Base-by-base conservation (phyloP, 2,797 vertebrate species). In the Enteromius mattozi region DNA sequence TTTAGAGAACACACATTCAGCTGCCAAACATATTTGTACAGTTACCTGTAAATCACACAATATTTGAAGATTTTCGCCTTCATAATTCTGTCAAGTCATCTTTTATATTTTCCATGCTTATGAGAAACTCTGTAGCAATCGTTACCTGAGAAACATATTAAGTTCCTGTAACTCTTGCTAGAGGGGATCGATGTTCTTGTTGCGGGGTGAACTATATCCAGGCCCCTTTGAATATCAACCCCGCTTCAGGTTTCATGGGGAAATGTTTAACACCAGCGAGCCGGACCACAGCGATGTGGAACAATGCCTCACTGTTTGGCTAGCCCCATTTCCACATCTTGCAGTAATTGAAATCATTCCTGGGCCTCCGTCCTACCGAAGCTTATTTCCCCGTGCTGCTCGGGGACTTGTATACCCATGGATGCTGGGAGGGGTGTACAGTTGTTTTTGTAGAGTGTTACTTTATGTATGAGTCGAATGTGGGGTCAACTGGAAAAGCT, bases 331-430 rank as follows among this genome's bases (percentile, higher is more conserved):
- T 87, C 80, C 81, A 89, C 88, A 88, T 87, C 89, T 89, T 85
- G 88, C 74, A 89, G 85, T 89, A 80, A 90, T 91, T 88, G 79
- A 87, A 89, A 82, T 86, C 56, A 82, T 81, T 87, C 79, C 80
- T 78, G 75, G 86, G 85, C 85, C 85, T 91, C 84, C 30, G 30
- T 79, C 65, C 75, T 81, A 84, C 65, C 56, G 70, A 79, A 85
- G 54, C 79, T 75, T 74, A 45, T 80, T 87, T 81, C 80, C 40
- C 33, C 0, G 2, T 47, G 79, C 35, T 76, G 72, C 45, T 74
- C 17, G 0, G 83, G 76, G 79, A 85, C 56, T 51, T 78, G 24
- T 61, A 6, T n/a, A 75, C 63, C 56, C 21, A 12, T 75, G 6
- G n/a, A 69, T 45, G 79, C 74, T 40, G 17, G 84, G 51, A 66